Conservation (phyloP, 1,140 invertebrate species). For the Trichonephila clavata region DNA sequence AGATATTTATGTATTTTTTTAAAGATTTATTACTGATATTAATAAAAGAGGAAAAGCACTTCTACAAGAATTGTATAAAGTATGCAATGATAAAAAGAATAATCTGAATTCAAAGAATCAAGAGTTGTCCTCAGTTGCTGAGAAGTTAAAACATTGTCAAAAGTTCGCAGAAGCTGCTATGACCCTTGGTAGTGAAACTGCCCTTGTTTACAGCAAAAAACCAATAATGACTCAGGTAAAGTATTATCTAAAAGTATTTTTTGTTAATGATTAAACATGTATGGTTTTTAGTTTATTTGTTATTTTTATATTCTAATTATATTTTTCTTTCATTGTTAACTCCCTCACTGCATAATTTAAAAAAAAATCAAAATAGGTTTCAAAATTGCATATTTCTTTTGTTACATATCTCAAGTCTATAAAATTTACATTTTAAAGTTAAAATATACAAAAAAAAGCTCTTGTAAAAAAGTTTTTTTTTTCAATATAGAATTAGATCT, state of each 20-base stretch:
- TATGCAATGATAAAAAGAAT: constrained; percentile 91
- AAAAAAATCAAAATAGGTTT: too few species aligned
- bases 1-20: constrained; percentile 53
- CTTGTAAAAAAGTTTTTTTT: too few species aligned
- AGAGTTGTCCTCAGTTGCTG: constrained; percentile 88
- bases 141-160: constrained; percentile 92
- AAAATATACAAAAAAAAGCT: too few species aligned
- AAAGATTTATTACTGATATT: constrained; percentile 90
- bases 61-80: constrained; percentile 88
- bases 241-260: neutral
- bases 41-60: constrained; percentile 90
- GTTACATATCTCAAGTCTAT: too few species aligned
- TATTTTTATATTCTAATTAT: too few species aligned
- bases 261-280: too few species aligned
- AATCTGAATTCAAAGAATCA: constrained; percentile 91
- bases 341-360: too few species aligned
- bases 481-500: too few species aligned
- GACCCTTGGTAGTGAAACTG: constrained; percentile 90
- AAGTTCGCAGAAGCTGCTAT: constrained; percentile 90
- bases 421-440: too few species aligned
- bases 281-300: too few species aligned
- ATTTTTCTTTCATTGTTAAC: too few species aligned
- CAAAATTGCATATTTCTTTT: too few species aligned
- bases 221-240: constrained; percentile 81
- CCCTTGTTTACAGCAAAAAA: constrained; percentile 91